Evolutionary conservation across 2,113 vertebrate species (phyloP), one percentile per base, ranked within the genome.

Genomic region (Leptodactylus fuscus): DNA sequence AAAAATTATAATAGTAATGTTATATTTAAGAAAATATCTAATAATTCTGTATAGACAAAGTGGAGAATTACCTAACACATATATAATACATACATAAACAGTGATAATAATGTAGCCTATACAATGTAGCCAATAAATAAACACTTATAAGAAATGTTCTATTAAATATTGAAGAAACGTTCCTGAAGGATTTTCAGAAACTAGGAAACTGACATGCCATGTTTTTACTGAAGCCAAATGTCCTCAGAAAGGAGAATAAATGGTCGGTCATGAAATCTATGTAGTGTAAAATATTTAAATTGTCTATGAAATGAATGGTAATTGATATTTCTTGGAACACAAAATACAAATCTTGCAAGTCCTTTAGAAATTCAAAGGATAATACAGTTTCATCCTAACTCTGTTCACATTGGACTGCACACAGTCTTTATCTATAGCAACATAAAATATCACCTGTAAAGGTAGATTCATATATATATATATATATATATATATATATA

Each of bases 261-360:
- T 38, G 49, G 81, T 41, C 18, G 38, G 81, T 55, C 81, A 58
- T 83, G 81, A 82, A 70, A 82, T 82, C 62, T 69, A 70, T 69
- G 62, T 80, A 80, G 46, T 82, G 81, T 83, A 71, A 83, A 73
- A 49, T 82, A 71, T 83, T 83, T 83, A 73, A 80, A 80, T 80
- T 36, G 53, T 80, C 77, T 62, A 80, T 80, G 77, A 80, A 80
- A 80, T 80, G 49, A 80, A 80, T 62, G 36, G 77, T 80, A 80
- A 80, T 80, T 80, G 77, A 80, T 80, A 80, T 80, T 80, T 60
- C 77, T 80, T 80, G 77, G 77, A 80, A 80, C 77, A 80, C 77
- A 80, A 80, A 80, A 80, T 80, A 80, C 53, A 60, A 80, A 58
- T 51, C 53, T 80, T 80, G 53, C 34, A 60, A 80, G 77, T 80